Conservation (phyloP, 2,888 invertebrate species). For the Cistogaster globosa region DNA sequence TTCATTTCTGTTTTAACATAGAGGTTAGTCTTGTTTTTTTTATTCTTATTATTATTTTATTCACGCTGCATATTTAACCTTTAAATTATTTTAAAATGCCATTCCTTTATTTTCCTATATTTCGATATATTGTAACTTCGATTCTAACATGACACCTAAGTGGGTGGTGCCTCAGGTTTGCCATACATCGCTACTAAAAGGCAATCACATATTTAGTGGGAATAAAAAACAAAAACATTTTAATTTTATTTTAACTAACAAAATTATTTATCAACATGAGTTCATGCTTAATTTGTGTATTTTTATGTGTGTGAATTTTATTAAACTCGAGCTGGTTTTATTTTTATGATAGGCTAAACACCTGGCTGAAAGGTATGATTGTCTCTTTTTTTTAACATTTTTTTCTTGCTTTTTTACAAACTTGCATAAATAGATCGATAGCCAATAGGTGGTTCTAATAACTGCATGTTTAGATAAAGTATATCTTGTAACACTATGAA, state of each 20-base stretch:
- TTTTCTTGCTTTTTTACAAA: neutral
- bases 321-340: neutral
- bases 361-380: constrained; percentile 40
- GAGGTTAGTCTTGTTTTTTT: too few relatives aligned
- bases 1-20: too few relatives aligned
- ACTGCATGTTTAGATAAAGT: constrained; percentile 9
- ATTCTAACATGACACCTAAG: too few relatives aligned
- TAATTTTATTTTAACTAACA: constrained; percentile 45
- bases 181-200: too few relatives aligned
- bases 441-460: constrained; percentile 37
- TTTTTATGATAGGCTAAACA: constrained; percentile 46
- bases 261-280: constrained; percentile 61
- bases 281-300: constrained; percentile 58
- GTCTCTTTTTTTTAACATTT: neutral
- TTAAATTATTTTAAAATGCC: too few relatives aligned
- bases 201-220: too few relatives aligned
- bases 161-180: too few relatives aligned
- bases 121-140: too few relatives aligned
- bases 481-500: neutral
- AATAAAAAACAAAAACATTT: too few relatives aligned
- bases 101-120: too few relatives aligned
- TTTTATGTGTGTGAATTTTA: neutral
- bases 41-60: too few relatives aligned
- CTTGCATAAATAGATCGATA: constrained; percentile 38
- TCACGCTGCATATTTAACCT: too few relatives aligned